Conservation (phyloP, 2,888 invertebrate species). For the Cephonodes hylas region DNA sequence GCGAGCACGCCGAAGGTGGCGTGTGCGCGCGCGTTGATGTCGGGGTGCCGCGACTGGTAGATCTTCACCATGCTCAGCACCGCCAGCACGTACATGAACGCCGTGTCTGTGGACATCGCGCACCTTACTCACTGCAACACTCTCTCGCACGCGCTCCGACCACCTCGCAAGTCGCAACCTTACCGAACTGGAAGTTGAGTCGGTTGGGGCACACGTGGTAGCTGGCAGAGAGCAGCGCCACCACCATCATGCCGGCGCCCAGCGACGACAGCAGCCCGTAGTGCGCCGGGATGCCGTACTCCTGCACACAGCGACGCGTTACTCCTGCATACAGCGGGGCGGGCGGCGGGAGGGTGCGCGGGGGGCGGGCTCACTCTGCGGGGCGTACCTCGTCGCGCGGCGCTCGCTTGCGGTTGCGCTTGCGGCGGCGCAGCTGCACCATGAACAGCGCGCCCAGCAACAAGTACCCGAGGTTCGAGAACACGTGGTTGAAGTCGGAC, state of each 20-base stretch:
- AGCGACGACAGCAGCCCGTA: constrained; percentile 93
- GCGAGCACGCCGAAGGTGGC: constrained; percentile 89
- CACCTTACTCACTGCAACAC: background rate
- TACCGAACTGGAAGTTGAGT: constrained; percentile 95
- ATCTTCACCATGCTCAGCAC: constrained; percentile 93
- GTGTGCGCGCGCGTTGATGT: constrained; percentile 93
- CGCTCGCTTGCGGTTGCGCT: constrained; percentile 35
- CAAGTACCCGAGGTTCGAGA: constrained; percentile 92
- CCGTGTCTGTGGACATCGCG: constrained; percentile 85
- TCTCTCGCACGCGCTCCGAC: background rate
- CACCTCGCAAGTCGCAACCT: background rate
- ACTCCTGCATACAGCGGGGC: too few species aligned
- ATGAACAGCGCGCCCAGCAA: constrained; percentile 90
- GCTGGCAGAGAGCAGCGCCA: constrained; percentile 91
- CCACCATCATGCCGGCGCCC: constrained; percentile 92
- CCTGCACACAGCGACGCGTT: constrained; percentile 48
- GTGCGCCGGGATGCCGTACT: constrained; percentile 90
- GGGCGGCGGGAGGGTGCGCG: background rate
- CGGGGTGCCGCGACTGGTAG: constrained; percentile 94
- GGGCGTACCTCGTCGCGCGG: constrained; percentile 52
- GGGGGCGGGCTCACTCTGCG: background rate
- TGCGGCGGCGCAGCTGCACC: constrained; percentile 81
- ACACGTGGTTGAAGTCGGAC: constrained; percentile 93
- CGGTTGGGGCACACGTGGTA: constrained; percentile 95
- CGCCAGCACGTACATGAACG: constrained; percentile 96